These are phyloP conservation scores for Apis laboriosa DNA, from an alignment of 1,140 invertebrate genomes.

Conservation along the genomic window DNA sequence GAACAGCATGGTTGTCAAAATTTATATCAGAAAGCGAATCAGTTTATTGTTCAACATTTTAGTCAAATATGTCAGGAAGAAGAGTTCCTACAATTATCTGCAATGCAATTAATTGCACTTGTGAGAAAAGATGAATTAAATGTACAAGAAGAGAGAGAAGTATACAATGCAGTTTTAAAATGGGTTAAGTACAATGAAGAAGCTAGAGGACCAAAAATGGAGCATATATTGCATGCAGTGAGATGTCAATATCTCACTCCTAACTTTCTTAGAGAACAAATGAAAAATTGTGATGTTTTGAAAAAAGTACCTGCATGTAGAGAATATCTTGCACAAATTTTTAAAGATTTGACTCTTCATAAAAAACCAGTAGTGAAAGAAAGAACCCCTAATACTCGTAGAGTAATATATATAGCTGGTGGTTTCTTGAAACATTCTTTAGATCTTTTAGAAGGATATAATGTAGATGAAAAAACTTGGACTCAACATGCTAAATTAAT, in stretches of 20 bases:
- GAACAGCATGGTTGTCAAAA: conserved; percentile 94
- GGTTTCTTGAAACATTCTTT: conserved; percentile 93
- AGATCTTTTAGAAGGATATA: conserved; percentile 92
- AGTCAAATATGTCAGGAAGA: conserved; percentile 94
- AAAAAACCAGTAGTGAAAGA: conserved; percentile 91
- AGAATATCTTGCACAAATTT: conserved; percentile 94
- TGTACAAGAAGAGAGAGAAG: conserved; percentile 94
- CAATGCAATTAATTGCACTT: conserved; percentile 88
- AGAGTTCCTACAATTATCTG: conserved; percentile 92
- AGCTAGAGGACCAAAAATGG: conserved; percentile 90
- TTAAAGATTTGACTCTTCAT: conserved; percentile 92
- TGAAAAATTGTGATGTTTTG: conserved; percentile 94
- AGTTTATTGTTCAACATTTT: conserved; percentile 95
- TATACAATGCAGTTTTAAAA: conserved; percentile 94
- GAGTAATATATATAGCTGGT: conserved; percentile 94
- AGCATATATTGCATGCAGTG: conserved; percentile 92
- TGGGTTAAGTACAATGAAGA: conserved; percentile 95
- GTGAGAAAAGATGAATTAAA: conserved; percentile 94
- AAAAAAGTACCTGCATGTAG: conserved; percentile 93
- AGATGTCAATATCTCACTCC: conserved; percentile 96
- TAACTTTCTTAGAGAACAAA: conserved; percentile 92
- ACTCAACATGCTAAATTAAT: conserved; percentile 88
- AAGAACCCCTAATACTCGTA: conserved; percentile 90
- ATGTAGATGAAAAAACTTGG: conserved; percentile 93
- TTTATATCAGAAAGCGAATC: conserved; percentile 91